Percentiles rank a stretch among this genome's conserved stretches.
Evolutionary conservation across 2,888 invertebrate genomes (phyloP).

Genomic region (Orthosia gracilis): DNA sequence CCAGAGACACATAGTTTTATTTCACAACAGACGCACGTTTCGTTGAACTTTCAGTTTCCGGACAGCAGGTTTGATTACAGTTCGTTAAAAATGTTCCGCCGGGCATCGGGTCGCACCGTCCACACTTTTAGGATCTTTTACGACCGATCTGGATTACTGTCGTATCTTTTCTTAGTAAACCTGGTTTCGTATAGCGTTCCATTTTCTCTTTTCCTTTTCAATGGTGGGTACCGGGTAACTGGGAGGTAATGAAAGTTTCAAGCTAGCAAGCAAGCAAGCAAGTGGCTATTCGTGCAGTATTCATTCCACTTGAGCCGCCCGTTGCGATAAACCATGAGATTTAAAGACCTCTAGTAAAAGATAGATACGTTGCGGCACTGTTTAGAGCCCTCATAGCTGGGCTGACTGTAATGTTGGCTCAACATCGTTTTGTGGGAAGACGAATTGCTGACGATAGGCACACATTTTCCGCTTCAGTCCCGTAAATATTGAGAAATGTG

Average conservation of each 20-base stretch:
- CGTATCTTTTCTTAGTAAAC: slow-evolving; percentile 18
- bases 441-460: slow-evolving; percentile 24
- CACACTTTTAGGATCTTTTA: slow-evolving; percentile 21
- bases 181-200: slow-evolving; percentile 14
- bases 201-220: slow-evolving; percentile 16
- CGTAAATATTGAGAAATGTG: slow-evolving; percentile 3
- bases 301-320: slow-evolving; percentile 34
- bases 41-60: slow-evolving; percentile 1
- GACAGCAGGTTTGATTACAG: slow-evolving; percentile 4
- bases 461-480: neutral
- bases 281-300: slow-evolving; percentile 41
- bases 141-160: slow-evolving; percentile 19
- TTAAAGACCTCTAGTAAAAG: slow-evolving; percentile 49
- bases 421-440: slow-evolving; percentile 9
- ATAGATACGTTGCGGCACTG: slow-evolving; percentile 36
- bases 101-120: neutral
- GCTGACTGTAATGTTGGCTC: slow-evolving; percentile 15
- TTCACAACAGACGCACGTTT: neutral
- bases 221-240: slow-evolving; percentile 17
- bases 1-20: neutral
- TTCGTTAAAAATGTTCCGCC: slow-evolving; percentile 19
- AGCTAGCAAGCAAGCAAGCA: too few relatives aligned
- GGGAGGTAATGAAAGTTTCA: slow-evolving; percentile 43
- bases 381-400: neutral
- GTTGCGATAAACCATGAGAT: slow-evolving; percentile 47